phyloP scores from a whole-genome alignment of 2,113 vertebrate genomes.

The Brienomyrus longianalis region DNA sequence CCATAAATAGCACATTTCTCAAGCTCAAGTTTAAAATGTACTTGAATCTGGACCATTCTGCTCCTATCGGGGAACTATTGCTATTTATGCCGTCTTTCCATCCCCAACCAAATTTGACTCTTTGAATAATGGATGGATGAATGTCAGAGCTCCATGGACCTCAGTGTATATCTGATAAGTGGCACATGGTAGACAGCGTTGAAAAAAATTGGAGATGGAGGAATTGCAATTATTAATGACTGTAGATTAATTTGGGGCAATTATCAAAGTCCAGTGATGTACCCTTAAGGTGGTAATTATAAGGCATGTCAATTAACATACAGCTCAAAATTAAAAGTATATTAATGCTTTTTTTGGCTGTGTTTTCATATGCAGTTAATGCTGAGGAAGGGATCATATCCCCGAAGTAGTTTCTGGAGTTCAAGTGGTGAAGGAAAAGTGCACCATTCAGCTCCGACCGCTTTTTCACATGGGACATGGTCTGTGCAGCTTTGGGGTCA shows the following conservation, averaged over 20 bases:
- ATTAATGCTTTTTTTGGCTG: conserved; percentile 17
- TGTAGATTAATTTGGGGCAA: conserved; percentile 24
- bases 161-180: neutral
- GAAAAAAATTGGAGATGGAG: neutral
- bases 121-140: neutral
- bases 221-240: conserved; percentile 24
- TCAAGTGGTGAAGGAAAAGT: neutral
- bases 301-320: conserved; percentile 17
- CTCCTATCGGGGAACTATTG: neutral
- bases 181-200: neutral
- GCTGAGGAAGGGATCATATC: neutral
- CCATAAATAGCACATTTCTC: neutral
- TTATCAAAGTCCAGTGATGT: conserved; percentile 28
- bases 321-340: neutral
- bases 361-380: conserved; percentile 11
- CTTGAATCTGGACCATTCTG: neutral
- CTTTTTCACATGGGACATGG: neutral
- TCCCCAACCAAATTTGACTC: neutral
- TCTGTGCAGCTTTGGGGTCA: neutral
- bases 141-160: neutral
- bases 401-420: neutral
- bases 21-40: neutral
- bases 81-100: neutral
- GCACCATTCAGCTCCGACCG: neutral
- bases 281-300: conserved; percentile 27